A percentile compares a stretch with the other conserved stretches of the same genome.
Conservation (phyloP, 2,888 invertebrate genomes). For the Heliothis peltigera region DNA sequence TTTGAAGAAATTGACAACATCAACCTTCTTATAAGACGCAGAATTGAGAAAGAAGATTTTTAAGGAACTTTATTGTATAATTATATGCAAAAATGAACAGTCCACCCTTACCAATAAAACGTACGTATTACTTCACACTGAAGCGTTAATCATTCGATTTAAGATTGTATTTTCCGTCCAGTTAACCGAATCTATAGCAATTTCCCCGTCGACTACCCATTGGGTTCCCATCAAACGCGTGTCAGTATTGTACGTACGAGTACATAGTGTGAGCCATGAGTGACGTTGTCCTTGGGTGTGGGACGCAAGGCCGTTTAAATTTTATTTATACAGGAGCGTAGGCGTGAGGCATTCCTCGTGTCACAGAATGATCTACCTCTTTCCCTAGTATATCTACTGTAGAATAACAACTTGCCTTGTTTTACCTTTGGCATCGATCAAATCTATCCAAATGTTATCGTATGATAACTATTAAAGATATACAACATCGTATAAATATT, state of each 20-base stretch:
- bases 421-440: neutral
- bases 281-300: conserved; percentile 11
- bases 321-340: conserved; percentile 40
- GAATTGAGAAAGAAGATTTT: no score
- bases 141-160: conserved; percentile 27
- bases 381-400: neutral
- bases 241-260: conserved; percentile 32
- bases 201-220: conserved; percentile 41
- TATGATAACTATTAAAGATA: neutral
- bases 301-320: conserved; percentile 27
- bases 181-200: conserved; percentile 27
- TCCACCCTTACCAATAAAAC: neutral
- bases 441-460: neutral
- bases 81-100: no score
- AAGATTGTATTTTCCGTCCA: conserved; percentile 24
- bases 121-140: neutral
- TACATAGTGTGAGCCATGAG: neutral
- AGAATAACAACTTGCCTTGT: no score
- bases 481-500: no score
- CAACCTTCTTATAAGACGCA: no score
- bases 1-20: no score
- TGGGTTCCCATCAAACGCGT: conserved; percentile 40
- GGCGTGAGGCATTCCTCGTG: conserved; percentile 11
- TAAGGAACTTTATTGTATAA: no score
- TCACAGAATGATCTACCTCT: conserved; percentile 14